A percentile compares a stretch with the other conserved stretches of the same genome.
Evolutionary conservation across 2,797 vertebrate species (phyloP).

Genomic region (Fistularia commersonii): DNA sequence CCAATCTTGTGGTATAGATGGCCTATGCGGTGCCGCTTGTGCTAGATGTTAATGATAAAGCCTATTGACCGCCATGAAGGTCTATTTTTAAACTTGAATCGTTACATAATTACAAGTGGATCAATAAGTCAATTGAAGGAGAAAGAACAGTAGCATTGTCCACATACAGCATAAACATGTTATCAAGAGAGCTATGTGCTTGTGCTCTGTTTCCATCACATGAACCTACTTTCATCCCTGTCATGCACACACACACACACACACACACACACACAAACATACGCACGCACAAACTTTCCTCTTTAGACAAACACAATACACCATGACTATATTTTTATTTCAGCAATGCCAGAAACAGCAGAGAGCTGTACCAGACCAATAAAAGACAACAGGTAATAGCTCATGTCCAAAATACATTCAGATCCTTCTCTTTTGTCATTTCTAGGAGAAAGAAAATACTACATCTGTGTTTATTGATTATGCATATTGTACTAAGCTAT

Average conservation of each 20-base stretch:
- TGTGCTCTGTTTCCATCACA: slow-evolving; percentile 19
- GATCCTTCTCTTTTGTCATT: slow-evolving; percentile 57
- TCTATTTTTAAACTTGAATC: slow-evolving; percentile 57
- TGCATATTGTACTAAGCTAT: slow-evolving; percentile 58
- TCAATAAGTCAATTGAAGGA: slow-evolving; percentile 63
- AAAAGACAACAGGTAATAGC: slow-evolving; percentile 3
- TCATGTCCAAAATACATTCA: slow-evolving; percentile 29
- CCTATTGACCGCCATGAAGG: slow-evolving; percentile 18
- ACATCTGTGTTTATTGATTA: slow-evolving; percentile 44
- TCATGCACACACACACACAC: neutral
- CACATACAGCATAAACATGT: slow-evolving; percentile 37
- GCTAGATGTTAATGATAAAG: slow-evolving; percentile 29
- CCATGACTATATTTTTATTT: too few relatives aligned
- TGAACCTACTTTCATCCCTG: slow-evolving; percentile 1
- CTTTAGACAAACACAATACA: neutral
- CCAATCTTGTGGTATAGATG: slow-evolving; percentile 36
- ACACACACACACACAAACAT: neutral
- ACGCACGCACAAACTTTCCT: neutral
- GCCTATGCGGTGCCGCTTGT: slow-evolving; percentile 3
- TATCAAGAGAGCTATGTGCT: slow-evolving; percentile 31
- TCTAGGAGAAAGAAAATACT: slow-evolving; percentile 37
- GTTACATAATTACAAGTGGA: slow-evolving; percentile 64
- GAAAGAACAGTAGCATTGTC: slow-evolving; percentile 28
- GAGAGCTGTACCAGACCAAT: neutral
- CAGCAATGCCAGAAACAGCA: too few relatives aligned